A percentile compares a stretch with the other conserved stretches of the same genome.
Evolutionary conservation across 2,888 invertebrate species (phyloP).

Genomic region (Aphrophora alni): DNA sequence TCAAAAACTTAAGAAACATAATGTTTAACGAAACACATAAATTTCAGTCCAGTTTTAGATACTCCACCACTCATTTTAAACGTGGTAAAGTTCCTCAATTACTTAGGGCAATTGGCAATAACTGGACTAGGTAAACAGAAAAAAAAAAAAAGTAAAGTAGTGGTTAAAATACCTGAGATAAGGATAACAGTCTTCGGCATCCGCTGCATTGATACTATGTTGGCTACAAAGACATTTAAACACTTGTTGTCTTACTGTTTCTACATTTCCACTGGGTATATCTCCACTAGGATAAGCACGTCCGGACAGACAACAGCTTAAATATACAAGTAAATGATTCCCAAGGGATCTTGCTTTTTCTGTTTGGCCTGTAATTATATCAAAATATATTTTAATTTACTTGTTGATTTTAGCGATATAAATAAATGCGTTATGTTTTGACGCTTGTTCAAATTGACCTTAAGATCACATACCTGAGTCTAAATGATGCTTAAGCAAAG

Average conservation of each 20-base stretch:
- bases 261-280: constrained; percentile 67
- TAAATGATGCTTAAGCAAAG: constrained; percentile 50
- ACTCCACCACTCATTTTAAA: no score
- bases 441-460: no score
- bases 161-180: constrained; percentile 62
- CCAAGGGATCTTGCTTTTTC: constrained; percentile 62
- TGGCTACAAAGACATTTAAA: constrained; percentile 71
- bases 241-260: constrained; percentile 76
- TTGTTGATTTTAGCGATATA: no score
- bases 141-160: no score
- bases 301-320: constrained; percentile 87
- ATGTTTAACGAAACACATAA: no score
- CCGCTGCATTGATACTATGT: constrained; percentile 66
- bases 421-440: no score
- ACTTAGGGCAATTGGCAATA: no score
- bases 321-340: constrained; percentile 83
- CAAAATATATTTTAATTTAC: no score
- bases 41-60: no score
- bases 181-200: constrained; percentile 71
- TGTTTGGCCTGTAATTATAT: constrained; percentile 47
- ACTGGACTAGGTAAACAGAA: no score
- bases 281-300: constrained; percentile 81
- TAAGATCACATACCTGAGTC: constrained; percentile 41
- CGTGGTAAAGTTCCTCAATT: no score
- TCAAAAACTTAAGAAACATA: no score